Base-by-base conservation (phyloP, 2,113 vertebrate species). In the Marmota monax region DNA sequence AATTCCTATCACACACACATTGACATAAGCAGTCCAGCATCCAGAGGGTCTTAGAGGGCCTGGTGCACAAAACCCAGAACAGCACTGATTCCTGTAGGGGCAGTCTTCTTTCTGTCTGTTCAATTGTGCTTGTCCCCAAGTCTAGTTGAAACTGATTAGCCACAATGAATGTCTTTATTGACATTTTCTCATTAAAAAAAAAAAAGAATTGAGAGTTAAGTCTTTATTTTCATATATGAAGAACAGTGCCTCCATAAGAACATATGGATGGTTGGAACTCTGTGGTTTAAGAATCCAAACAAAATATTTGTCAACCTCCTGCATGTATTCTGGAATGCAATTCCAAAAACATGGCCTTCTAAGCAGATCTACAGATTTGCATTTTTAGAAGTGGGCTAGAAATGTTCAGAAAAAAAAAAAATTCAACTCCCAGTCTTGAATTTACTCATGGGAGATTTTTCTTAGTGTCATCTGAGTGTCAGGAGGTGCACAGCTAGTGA, bases 1-100 rank as follows among this genome's bases (percentile, higher is more conserved):
- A 73, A 92, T 96, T 97, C 87, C 83, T 56, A 37, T 29, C 76
- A 82, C 80, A 74, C 16, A 51, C 32, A 67, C 17, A 61, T 56
- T 56, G 23, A 18, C 65, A 17, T 32, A 72, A 76, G 70, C 65
- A 84, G 51, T 67, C 45, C 58, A 34, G 42, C 67, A 37, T 76
- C 83, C 84, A 80, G 29, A 89, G 70, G 29, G 42, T 90, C 58
- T 79, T 61, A 25, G 2, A 27, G 32, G 42, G 45, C 69, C 79
- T 87, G 37, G 29, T 80, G 29, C 56, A n/a, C 79, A 84, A 72
- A 79, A 37, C 72, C 39, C 63, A 56, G 79, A 42, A 58, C 4
- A 45, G 58, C 37, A n/a, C 70, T 58, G 45, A 58, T 88, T 86
- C 34, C 45, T 90, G 69, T 13, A 72, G 79, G 29, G 65, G 7